Evolutionary conservation across 2,113 vertebrate species (phyloP).

Genomic region (Ahaetulla prasina): DNA sequence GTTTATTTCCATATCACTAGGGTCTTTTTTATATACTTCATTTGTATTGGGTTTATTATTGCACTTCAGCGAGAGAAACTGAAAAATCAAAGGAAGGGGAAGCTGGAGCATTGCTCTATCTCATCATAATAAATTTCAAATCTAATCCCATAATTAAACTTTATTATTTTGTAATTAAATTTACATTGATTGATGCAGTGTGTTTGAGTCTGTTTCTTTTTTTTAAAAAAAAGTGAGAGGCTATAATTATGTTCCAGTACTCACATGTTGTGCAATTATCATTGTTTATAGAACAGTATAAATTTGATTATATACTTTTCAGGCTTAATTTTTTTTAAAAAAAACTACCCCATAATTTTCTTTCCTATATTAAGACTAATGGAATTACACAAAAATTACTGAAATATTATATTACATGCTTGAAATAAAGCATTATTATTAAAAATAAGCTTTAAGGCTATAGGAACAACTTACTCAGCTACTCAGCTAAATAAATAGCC

Average conservation of each 20-base stretch:
- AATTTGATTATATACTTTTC: background rate
- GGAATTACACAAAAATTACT: background rate
- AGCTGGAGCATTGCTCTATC: background rate
- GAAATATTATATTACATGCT: background rate
- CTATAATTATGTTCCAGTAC: background rate
- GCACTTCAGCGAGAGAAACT: background rate
- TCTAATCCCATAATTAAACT: background rate
- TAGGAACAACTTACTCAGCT: background rate
- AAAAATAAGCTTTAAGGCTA: background rate
- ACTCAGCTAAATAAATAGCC: background rate
- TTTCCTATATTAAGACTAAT: background rate
- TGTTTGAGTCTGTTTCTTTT: background rate
- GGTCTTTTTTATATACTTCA: background rate
- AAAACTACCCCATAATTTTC: background rate
- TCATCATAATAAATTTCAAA: background rate
- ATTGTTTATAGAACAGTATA: background rate
- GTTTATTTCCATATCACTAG: background rate
- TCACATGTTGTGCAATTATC: background rate
- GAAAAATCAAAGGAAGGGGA: background rate
- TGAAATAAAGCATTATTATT: background rate
- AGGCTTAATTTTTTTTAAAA: background rate
- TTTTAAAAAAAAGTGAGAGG: background rate
- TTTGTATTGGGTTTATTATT: background rate
- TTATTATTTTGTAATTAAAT: background rate
- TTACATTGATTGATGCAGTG: background rate